Evolutionary conservation across 2,888 invertebrate species (phyloP), one percentile per base, ranked within the genome.

Genomic region (Mesopsocus fuscifrons): DNA sequence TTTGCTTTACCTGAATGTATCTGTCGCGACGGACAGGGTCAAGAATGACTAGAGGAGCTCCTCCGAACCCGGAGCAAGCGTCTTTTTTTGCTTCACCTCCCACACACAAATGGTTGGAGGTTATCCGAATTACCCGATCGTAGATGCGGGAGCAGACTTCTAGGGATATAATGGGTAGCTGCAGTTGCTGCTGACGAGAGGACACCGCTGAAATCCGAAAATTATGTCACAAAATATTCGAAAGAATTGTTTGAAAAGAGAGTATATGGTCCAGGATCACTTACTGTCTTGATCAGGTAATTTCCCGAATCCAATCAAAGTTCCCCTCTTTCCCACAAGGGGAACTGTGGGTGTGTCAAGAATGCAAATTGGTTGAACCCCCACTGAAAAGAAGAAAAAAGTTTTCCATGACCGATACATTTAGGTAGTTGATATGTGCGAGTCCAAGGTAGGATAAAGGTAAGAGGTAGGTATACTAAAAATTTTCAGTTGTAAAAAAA

Each of bases 31-130:
- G 41, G 17, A 44, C 46, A 31, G 50, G 49, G 21, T 51, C 50
- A 17, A 52, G 46, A 2, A 74, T 59, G 42, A 82, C 57, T 3
- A 83, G 59, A 0, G 83, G 82, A 1, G 81, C 77, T 3, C 83
- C 83, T 2, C 79, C 82, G 52, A 80, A 83, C 3, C 82, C 82
- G 8, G 78, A 74, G 50, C 83, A 83, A 0, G 81, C 82, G 55
- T 82, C 82, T 49, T 69, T 71, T 13, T 75, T 75, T 49, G 65
- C 65, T 50, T 79, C 77, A 0, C 80, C 82, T 0, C 83, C 83
- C 1, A 77, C 79, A 51, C 81, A 81, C 46, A 80, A 60, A 16
- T 79, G 77, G 2, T 72, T 71, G 47, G 64, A 64, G 21, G 68
- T 66, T 35, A 70, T 69, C 46, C 69, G 81, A 31, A 69, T 72